Conservation (phyloP, 2,888 invertebrate genomes). For the Dione juno region DNA sequence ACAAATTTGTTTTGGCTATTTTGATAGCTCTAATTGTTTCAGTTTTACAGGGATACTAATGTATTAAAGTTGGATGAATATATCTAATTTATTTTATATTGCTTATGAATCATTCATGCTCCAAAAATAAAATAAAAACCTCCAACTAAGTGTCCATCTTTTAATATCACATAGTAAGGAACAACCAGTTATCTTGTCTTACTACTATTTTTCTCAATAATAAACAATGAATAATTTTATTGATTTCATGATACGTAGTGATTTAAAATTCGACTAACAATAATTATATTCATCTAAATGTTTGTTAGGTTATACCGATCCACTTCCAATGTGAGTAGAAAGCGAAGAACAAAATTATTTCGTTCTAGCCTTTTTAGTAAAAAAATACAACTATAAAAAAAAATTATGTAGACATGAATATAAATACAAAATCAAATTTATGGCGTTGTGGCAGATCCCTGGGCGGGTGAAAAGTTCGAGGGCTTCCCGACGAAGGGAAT, state of each 20-base stretch:
- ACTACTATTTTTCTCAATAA: background rate
- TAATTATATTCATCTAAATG: no score
- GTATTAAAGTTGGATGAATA: background rate
- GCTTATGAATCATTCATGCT: background rate
- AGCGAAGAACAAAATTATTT: no score
- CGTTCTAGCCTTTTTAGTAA: no score
- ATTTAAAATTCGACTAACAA: no score
- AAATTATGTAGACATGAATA: background rate
- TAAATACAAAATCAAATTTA: slow-evolving; percentile 14
- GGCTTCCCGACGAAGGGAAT: slow-evolving; percentile 9
- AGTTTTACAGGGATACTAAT: background rate
- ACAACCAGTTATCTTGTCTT: background rate
- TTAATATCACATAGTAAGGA: background rate
- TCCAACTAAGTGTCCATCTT: no score
- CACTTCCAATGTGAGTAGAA: no score
- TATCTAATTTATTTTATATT: background rate
- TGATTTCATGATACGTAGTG: no score
- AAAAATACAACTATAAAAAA: no score
- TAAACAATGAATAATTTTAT: no score
- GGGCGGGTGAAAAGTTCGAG: background rate
- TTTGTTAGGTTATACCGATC: no score
- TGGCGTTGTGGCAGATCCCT: background rate
- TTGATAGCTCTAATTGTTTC: slow-evolving; percentile 26
- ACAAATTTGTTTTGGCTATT: slow-evolving; percentile 34
- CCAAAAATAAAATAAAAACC: background rate